Percentiles rank a stretch among this genome's conserved stretches.
These are phyloP conservation scores for Blastomussa wellsi DNA, from an alignment of 92 coral and sea anemone species.

Conservation along the genomic window DNA sequence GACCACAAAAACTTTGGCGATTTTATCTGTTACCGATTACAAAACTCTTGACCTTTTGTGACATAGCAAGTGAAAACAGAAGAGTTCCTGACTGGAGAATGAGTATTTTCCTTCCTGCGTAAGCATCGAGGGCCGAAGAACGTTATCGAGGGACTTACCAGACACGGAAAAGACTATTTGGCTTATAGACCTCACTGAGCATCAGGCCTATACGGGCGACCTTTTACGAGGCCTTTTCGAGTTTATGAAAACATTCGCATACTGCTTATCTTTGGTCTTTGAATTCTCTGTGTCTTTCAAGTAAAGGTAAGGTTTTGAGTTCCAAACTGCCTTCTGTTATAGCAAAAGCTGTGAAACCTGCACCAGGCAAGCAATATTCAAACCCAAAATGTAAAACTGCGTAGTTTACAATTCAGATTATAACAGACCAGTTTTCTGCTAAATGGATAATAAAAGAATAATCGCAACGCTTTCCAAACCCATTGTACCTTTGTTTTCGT, in stretches of 20 bases:
- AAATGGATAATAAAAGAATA: not conserved
- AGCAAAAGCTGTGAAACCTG: not conserved
- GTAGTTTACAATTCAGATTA: too few relatives aligned
- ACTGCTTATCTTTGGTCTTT: not conserved
- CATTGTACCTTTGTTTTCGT: slow-evolving; percentile 54
- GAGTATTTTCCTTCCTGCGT: too few relatives aligned
- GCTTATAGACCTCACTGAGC: not conserved
- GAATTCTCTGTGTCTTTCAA: not conserved
- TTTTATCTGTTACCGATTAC: too few relatives aligned
- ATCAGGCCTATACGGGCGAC: not conserved
- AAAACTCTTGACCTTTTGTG: too few relatives aligned
- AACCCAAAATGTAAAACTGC: too few relatives aligned
- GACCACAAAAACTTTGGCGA: not conserved
- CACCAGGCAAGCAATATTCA: not conserved
- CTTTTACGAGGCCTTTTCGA: not conserved
- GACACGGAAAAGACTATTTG: too few relatives aligned
- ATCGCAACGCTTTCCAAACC: not conserved
- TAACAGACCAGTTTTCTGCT: not conserved
- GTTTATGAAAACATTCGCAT: not conserved
- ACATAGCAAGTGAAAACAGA: too few relatives aligned
- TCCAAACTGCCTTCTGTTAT: not conserved
- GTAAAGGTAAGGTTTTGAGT: not conserved
- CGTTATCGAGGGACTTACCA: too few relatives aligned
- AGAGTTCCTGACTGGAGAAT: too few relatives aligned
- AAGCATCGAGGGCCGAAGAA: too few relatives aligned